Base-by-base conservation (phyloP, 2,113 vertebrate genomes). In the Alethe diademata region DNA sequence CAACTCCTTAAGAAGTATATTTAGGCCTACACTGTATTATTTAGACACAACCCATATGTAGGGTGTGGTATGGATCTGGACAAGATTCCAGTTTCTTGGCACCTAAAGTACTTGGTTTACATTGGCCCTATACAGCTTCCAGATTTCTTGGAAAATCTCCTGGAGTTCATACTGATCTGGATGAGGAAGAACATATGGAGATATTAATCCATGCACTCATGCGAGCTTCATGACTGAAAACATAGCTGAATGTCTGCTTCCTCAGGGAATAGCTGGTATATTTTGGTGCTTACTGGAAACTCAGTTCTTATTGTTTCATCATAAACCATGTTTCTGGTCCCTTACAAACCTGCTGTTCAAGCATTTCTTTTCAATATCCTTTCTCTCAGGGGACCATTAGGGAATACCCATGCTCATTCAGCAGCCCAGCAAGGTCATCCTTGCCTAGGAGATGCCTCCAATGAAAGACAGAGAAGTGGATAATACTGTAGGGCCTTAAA, bases 91-190 rank as follows among this genome's bases (percentile, higher is more conserved):
- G 54, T 66, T 92, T 91, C 78, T 92, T 97, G 95, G 95, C 95
- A 93, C 12, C 33, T 78, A 53, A 87, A 61, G 14, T 61, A 51
- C 57, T 94, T 87, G 54, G 85, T 96, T 96, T 96, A 95, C 82
- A 86, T 58, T 91, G 93, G 70, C 38, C 33, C 22, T 91, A 43
- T 88, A 94, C 71, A 86, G 20, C 91, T 95, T 94, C 94, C 94
- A 97, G 90, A 94, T 93, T 97, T 85, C 71, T 87, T 97, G 93
- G 87, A 95, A 90, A 86, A 90, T 88, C 47, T 90, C 85, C 94
- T 96, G 90, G 54, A 85, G 70, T 86, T 95, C 85, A 82, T 90
- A 78, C 31, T 91, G 74, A 66, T 94, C 47, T 93, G 50, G 26
- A 70, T 93, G 92, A 95, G 38, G 67, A 20, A 81, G 64, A 90